Evolutionary conservation across 2,888 invertebrate genomes (phyloP), one percentile per base, ranked within the genome.

Genomic region (Plusia festucae): DNA sequence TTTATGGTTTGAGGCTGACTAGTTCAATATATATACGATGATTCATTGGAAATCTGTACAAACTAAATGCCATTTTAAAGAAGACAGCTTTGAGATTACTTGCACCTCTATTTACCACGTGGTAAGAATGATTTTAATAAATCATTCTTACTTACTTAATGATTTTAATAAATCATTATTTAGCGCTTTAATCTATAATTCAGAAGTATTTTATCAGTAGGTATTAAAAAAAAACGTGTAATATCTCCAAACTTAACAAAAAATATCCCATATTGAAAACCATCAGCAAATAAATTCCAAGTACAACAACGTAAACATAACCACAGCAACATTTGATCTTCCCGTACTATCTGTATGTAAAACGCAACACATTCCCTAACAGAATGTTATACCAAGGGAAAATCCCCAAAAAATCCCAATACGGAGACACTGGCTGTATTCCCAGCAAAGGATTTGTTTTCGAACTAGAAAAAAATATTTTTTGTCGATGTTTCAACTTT

Each of bases 401-500:
- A 84, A 84, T 83, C 80, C 78, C 60, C 72, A 61, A 80, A 82
- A 84, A 80, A 80, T 62, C 69, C 66, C 66, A 72, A 71, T 76
- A 64, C 55, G 57, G 68, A 74, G 76, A 70, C 62, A 69, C 59
- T 61, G 40, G 46, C 57, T 70, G 61, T 76, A 76, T 70, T 66
- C 53, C 76, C 68, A 66, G 67, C 68, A 58, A 68, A 58, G 78
- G 80, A 80, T 80, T 80, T 78, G 81, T 80, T 75, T 78, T 58
- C 58, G 64, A 64, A 66, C 63, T 56, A 63, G 49, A 68, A 80
- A 72, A 80, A 81, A 78, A 78, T 70, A 62, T 69, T 72, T 77
- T 80, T 74, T 80, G 73, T 76, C 71, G 61, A 71, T 75, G 74
- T 84, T 82, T 76, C 72, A 65, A 81, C 65, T 73, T 84, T 85